Evolutionary conservation across 2,888 invertebrate species (phyloP).

Genomic region (Ormyrus thymus): DNA sequence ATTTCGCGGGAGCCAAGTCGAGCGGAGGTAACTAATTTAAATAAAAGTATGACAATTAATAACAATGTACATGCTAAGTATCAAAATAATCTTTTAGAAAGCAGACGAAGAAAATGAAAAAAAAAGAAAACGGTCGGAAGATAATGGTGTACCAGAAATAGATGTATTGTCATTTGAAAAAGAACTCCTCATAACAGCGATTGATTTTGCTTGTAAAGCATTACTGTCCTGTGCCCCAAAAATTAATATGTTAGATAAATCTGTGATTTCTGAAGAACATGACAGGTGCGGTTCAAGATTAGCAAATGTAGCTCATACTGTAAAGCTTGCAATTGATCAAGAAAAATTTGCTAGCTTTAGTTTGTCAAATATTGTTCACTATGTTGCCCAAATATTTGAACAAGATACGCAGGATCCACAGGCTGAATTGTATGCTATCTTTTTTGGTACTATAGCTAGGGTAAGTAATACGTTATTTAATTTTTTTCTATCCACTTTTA

Average conservation of each 20-base stretch:
- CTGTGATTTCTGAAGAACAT: slow-evolving; percentile 83
- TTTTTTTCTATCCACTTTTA: slow-evolving; percentile 15
- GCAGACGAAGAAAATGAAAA: neutral
- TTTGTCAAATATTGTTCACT: slow-evolving; percentile 41
- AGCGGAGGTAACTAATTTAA: neutral
- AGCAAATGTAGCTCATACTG: slow-evolving; percentile 72
- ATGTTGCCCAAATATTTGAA: slow-evolving; percentile 79
- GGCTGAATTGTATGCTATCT: slow-evolving; percentile 85
- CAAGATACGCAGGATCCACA: slow-evolving; percentile 83
- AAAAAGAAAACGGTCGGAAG: neutral
- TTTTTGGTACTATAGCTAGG: slow-evolving; percentile 79
- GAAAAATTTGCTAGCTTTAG: slow-evolving; percentile 28
- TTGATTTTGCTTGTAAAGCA: slow-evolving; percentile 76
- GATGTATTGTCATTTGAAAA: slow-evolving; percentile 52
- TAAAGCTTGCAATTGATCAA: slow-evolving; percentile 58
- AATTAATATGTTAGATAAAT: slow-evolving; percentile 82
- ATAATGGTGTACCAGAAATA: neutral
- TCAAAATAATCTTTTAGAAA: neutral
- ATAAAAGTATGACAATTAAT: neutral
- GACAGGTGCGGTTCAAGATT: slow-evolving; percentile 80
- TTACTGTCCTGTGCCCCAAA: slow-evolving; percentile 79
- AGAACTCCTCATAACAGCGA: slow-evolving; percentile 67
- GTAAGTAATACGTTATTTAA: slow-evolving; percentile 34
- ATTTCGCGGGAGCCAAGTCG: too few relatives aligned
- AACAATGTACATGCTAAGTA: neutral